phyloP scores from a whole-genome alignment of 2,113 vertebrate species.

The Cyanocitta stelleri region DNA sequence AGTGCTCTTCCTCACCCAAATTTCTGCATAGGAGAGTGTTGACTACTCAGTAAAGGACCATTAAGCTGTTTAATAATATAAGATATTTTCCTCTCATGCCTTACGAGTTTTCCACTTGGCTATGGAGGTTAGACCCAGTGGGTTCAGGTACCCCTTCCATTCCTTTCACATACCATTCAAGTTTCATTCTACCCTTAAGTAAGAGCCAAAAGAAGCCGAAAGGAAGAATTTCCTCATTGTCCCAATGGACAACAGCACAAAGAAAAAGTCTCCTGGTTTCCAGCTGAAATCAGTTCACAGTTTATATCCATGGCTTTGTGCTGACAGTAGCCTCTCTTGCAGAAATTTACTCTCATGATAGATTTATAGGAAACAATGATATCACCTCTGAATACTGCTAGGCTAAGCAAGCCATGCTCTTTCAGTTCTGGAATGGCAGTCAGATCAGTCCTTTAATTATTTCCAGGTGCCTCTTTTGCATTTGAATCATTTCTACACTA shows the following conservation, averaged over 20 bases:
- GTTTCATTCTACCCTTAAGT: not conserved
- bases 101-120: not conserved
- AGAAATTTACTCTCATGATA: not conserved
- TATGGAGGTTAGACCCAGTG: not conserved
- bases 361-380: slow-evolving; percentile 26
- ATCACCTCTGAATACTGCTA: slow-evolving; percentile 10
- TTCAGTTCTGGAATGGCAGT: not conserved
- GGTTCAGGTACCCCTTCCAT: not conserved
- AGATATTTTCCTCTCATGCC: not conserved
- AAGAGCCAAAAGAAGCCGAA: not conserved
- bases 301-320: not conserved
- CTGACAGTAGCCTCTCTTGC: not conserved
- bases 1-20: not conserved
- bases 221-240: not conserved
- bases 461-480: not conserved
- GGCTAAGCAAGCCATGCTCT: slow-evolving; percentile 25
- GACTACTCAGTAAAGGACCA: not conserved
- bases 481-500: not conserved
- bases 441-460: not conserved
- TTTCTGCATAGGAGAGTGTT: not conserved
- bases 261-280: not conserved
- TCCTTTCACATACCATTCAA: not conserved
- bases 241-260: not conserved
- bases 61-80: not conserved
- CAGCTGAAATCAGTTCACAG: not conserved